Percentiles rank a stretch among this genome's conserved stretches.
phyloP scores from a whole-genome alignment of 2,888 invertebrate species.

The Ophion ellenae region DNA sequence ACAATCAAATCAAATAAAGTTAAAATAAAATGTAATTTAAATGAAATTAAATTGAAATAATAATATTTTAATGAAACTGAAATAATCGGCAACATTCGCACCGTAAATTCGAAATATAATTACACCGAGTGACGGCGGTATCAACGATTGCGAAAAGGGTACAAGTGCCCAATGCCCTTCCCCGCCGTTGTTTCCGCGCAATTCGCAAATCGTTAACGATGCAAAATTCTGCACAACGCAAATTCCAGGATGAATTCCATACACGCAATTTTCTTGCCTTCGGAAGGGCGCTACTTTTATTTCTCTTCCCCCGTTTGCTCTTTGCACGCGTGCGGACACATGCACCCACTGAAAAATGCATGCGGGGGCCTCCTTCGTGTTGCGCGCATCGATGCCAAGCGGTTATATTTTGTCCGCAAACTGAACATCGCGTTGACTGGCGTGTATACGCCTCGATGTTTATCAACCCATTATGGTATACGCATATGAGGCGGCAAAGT shows the following conservation, averaged over 20 bases:
- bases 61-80: no score
- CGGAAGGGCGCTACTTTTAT: not conserved
- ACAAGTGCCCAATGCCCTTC: not conserved
- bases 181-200: not conserved
- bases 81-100: no score
- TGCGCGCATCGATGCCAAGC: not conserved
- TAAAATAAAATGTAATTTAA: no score
- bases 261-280: conserved; percentile 55
- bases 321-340: conserved; percentile 7
- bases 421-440: not conserved
- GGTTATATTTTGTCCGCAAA: not conserved
- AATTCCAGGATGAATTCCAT: conserved; percentile 33
- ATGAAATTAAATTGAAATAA: no score
- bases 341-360: conserved; percentile 32
- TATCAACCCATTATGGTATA: conserved; percentile 6
- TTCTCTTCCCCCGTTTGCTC: not conserved
- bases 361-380: not conserved
- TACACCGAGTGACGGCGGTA: no score
- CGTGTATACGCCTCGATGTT: not conserved
- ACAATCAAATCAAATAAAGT: no score
- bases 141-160: no score
- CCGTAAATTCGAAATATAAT: no score
- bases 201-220: conserved; percentile 51
- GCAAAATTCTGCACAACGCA: conserved; percentile 53
- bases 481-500: not conserved